phyloP scores from a whole-genome alignment of 2,888 invertebrate species.

The Cheiracanthium punctorium region DNA sequence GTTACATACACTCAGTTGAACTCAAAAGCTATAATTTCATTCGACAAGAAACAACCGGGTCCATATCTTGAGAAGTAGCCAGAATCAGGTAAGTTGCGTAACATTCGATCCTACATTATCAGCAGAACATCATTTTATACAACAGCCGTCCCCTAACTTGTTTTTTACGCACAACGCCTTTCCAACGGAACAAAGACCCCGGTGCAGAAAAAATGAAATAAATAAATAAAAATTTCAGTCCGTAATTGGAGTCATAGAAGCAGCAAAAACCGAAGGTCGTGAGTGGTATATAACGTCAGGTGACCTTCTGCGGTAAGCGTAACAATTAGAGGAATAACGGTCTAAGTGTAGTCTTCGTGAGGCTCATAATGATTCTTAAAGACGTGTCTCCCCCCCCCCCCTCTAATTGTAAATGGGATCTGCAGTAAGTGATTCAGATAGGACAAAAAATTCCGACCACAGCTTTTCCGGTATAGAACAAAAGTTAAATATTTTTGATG shows the following conservation, averaged over 20 bases:
- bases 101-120: neutral
- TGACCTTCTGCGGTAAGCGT: neutral
- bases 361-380: too few relatives aligned
- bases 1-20: too few relatives aligned
- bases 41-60: too few relatives aligned
- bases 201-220: neutral
- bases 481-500: too few relatives aligned
- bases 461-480: too few relatives aligned
- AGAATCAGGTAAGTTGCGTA: too few relatives aligned
- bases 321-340: neutral
- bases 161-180: neutral
- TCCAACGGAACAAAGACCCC: neutral
- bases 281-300: neutral
- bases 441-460: too few relatives aligned
- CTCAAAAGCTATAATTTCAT: too few relatives aligned
- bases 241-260: neutral
- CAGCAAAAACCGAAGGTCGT: neutral
- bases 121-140: neutral
- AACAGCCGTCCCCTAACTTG: neutral
- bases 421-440: too few relatives aligned
- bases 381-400: too few relatives aligned
- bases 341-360: neutral
- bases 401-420: too few relatives aligned
- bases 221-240: neutral
- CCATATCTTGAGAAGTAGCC: too few relatives aligned